Evolutionary conservation across 2,113 vertebrate species (phyloP), one percentile per base, ranked within the genome.

Genomic region (Oenanthe melanoleuca): DNA sequence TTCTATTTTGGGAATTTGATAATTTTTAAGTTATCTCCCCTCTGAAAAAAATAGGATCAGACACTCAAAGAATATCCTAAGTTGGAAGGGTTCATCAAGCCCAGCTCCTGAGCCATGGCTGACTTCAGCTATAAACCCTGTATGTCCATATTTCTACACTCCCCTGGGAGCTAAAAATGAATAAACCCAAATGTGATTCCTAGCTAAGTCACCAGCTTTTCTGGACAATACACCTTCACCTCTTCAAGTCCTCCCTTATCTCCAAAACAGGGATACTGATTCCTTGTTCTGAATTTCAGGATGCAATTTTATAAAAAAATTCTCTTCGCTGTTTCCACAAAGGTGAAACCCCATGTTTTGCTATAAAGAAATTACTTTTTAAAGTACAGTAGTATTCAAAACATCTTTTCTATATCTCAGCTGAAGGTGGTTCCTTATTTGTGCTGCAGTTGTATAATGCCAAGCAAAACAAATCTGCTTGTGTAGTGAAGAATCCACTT

Each of bases 401-500:
- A 34, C 38, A 31, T 21, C 38, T 12, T 70, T n/a, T 24, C 29
- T 24, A 2, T 21, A 19, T 31, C 25, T 81, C 47, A 85, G 47
- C 34, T 84, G 70, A 59, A 79, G 15, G 31, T 23, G 7, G 26
- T 31, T 75, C 38, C 24, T 79, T 25, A 26, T 37, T 59, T 5
- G 1, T 56, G 38, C 64, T 45, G 31, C 37, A 66, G 38, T 2
- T 81, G 49, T 37, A 14, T 60, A 74, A 59, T 0, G 0, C 40
- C 38, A 66, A 93, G 60, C n/a, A 74, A 52, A 74, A 84, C 9
- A 63, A 74, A 87, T 47, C 34, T 59, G 16, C 63, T 77, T 4
- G 0, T 12, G n/a, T 1, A 79, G 56, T 1, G 2, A 87, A 89
- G 57, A 92, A 92, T 29, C 14, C 19, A 2, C 47, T 55, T 11